Percentiles rank a stretch among this genome's conserved stretches.
phyloP scores from a whole-genome alignment of 2,797 vertebrate genomes.

The Euthynnus affinis region DNA sequence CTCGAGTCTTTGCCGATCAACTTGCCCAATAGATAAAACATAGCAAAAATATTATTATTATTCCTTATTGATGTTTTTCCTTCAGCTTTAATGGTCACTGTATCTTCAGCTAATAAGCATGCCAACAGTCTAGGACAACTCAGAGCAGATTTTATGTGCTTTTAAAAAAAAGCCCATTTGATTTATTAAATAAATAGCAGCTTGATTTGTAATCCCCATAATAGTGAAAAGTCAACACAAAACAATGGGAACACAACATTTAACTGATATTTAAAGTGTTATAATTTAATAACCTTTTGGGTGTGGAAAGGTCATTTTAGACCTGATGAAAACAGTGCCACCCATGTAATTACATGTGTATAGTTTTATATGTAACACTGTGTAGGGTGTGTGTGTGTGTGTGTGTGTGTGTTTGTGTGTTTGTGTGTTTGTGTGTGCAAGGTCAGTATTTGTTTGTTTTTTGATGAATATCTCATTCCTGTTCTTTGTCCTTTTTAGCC shows the following conservation, averaged over 20 bases:
- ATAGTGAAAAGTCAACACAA: conserved; percentile 37
- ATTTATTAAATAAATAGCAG: conserved; percentile 49
- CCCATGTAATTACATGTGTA: neutral
- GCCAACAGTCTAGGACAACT: conserved; percentile 36
- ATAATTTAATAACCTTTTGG: neutral
- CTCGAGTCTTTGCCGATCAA: conserved; percentile 76
- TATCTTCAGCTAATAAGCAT: conserved; percentile 48
- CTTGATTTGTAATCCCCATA: conserved; percentile 42
- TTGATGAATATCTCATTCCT: neutral
- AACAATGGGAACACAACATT: conserved; percentile 14
- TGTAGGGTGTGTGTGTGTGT: neutral
- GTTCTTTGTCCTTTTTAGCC: neutral
- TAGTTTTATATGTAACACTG: neutral
- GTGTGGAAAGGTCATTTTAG: conserved; percentile 31
- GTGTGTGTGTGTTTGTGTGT: neutral
- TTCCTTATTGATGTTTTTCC: conserved; percentile 44
- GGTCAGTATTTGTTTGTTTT: neutral
- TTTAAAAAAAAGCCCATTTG: conserved; percentile 27
- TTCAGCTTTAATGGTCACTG: conserved; percentile 46
- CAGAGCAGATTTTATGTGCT: conserved; percentile 23
- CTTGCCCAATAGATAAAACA: conserved; percentile 64
- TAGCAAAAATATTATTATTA: conserved; percentile 57
- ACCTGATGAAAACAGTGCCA: neutral
- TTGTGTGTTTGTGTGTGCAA: neutral
- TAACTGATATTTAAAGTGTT: conserved; percentile 35